phyloP scores from a whole-genome alignment of 2,113 vertebrate genomes.

The Eubucco bourcierii region DNA sequence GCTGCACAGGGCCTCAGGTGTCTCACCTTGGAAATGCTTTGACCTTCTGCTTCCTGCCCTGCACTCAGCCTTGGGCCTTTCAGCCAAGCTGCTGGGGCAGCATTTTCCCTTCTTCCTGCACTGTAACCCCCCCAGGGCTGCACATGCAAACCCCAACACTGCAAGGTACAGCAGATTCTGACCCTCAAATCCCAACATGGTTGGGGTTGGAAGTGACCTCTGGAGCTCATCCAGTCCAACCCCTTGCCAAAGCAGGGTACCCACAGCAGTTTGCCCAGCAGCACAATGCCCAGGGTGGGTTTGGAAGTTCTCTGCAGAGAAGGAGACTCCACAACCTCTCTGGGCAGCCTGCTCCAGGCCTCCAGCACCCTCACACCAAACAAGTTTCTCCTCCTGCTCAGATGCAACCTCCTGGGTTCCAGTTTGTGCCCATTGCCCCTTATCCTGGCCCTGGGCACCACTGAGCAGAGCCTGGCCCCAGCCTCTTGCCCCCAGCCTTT shows the following conservation, averaged over 20 bases:
- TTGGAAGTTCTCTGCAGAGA: no score
- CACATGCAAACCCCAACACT: neutral
- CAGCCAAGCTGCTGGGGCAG: neutral
- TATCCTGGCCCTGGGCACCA: no score
- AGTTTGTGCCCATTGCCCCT: no score
- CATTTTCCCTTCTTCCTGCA: neutral
- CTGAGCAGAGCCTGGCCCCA: no score
- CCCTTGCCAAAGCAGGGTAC: neutral
- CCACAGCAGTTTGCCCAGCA: neutral
- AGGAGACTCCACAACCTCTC: no score
- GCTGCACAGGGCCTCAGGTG: neutral
- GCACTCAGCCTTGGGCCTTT: no score
- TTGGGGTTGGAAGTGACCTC: neutral
- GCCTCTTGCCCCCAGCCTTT: no score
- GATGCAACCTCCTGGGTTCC: no score
- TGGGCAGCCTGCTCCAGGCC: no score
- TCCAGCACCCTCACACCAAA: no score
- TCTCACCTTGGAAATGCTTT: neutral
- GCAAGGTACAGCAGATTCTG: neutral
- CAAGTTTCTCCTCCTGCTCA: no score
- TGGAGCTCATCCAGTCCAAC: neutral
- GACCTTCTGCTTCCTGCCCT: neutral
- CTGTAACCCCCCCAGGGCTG: neutral
- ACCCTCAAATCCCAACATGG: neutral
- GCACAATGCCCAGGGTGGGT: no score